Conservation (phyloP, 1,140 invertebrate genomes). For the Megathymus violae region DNA sequence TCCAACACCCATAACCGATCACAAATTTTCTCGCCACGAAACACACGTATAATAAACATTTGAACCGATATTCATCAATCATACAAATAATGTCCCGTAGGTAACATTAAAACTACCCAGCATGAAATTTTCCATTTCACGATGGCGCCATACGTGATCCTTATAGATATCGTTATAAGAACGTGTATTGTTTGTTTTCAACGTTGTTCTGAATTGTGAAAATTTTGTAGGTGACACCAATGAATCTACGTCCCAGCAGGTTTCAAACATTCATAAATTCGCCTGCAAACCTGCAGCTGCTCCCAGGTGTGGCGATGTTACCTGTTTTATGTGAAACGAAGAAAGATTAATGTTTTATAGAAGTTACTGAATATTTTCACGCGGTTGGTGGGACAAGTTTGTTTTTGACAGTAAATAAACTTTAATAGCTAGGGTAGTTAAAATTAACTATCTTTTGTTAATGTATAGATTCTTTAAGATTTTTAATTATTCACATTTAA, state of each 20-base stretch:
- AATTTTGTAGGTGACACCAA: slow-evolving; percentile 11
- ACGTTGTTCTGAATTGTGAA: neutral
- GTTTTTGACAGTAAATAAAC: too few species aligned
- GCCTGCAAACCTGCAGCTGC: slow-evolving; percentile 18
- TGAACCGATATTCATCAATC: slow-evolving; percentile 21
- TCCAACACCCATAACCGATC: neutral
- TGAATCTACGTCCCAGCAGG: slow-evolving; percentile 6
- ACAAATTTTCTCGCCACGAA: neutral
- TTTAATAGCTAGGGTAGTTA: too few species aligned
- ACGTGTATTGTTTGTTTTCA: neutral
- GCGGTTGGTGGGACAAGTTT: too few species aligned
- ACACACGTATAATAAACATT: slow-evolving; percentile 13
- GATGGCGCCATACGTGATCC: neutral
- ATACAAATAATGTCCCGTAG: slow-evolving; percentile 22
- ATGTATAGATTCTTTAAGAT: too few species aligned
- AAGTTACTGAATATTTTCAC: neutral
- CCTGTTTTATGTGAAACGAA: slow-evolving; percentile 8
- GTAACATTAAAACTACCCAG: slow-evolving; percentile 18
- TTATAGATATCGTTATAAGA: neutral
- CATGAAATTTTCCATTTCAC: slow-evolving; percentile 4
- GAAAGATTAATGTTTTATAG: neutral
- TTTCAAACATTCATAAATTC: slow-evolving; percentile 18
- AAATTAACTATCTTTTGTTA: too few species aligned
- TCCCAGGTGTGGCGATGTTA: slow-evolving; percentile 19
- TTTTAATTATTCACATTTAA: too few species aligned